phyloP scores from a whole-genome alignment of 30 jellyfish, hydroid and myxozoan genomes.

The Pseudorhiza aurosa region DNA sequence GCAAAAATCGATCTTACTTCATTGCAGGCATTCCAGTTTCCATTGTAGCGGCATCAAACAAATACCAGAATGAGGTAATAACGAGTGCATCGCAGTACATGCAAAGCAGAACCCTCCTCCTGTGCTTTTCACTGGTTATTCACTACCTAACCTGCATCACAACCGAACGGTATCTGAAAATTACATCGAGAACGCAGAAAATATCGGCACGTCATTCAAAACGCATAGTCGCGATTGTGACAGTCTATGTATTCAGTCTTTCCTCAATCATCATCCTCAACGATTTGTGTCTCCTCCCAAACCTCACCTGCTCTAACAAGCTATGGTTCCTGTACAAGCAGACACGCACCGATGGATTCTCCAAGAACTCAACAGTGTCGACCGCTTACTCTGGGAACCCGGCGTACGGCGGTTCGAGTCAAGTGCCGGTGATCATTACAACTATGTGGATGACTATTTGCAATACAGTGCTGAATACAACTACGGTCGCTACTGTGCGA shows the following conservation, averaged over 20 bases:
- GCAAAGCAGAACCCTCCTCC: constrained; percentile 1
- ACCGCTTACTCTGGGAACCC: background rate
- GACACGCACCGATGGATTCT: background rate
- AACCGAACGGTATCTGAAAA: constrained; percentile 10
- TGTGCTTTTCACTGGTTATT: constrained; percentile 6
- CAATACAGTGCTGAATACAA: background rate
- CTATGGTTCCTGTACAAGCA: background rate
- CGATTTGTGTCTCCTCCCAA: background rate
- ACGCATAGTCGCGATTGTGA: background rate
- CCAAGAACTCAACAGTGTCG: background rate
- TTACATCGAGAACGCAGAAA: constrained; percentile 1
- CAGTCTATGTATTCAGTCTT: background rate
- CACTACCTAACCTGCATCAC: constrained; percentile 18
- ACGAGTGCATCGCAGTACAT: background rate
- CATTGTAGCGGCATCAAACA: background rate
- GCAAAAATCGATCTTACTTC: too few species aligned
- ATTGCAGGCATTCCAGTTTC: background rate
- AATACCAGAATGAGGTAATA: background rate
- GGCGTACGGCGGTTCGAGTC: background rate
- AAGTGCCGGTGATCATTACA: background rate
- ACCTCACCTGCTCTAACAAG: background rate
- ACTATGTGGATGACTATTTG: constrained; percentile 29
- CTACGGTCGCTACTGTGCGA: background rate
- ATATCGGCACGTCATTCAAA: background rate
- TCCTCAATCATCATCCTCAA: constrained; percentile 8